Conservation (phyloP, 1,140 invertebrate species). For the Caenorhabditis inopinata region DNA sequence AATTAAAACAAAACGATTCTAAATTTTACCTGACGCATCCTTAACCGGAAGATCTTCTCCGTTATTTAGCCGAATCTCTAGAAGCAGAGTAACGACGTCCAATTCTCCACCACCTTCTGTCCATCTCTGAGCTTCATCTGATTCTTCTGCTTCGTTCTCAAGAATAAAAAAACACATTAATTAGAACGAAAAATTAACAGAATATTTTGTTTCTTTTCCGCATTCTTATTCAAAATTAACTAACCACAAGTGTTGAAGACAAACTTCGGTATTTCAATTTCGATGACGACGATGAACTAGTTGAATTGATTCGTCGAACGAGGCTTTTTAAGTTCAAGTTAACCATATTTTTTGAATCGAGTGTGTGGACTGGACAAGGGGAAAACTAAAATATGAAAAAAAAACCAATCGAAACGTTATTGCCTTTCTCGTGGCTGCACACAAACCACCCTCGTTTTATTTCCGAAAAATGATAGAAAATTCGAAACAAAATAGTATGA, state of each 20-base stretch:
- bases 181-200: not conserved
- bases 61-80: constrained; percentile 54
- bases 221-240: not conserved
- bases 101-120: not conserved
- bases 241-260: constrained; percentile 17
- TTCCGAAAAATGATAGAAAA: constrained; percentile 25
- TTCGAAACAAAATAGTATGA: not conserved
- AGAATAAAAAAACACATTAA: not conserved
- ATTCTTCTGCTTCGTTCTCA: not conserved
- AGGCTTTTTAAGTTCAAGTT: constrained; percentile 3
- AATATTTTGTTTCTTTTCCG: no score
- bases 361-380: no score
- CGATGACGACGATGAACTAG: not conserved
- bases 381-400: not conserved
- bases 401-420: not conserved
- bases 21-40: constrained; percentile 52
- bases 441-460: constrained; percentile 24
- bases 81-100: constrained; percentile 51
- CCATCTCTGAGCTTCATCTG: not conserved
- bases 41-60: constrained; percentile 58
- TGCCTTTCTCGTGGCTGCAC: constrained; percentile 3
- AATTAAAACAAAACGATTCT: constrained; percentile 20
- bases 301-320: not conserved
- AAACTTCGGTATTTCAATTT: constrained; percentile 26
- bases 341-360: not conserved